Evolutionary conservation across 2,113 vertebrate genomes (phyloP), one percentile per base, ranked within the genome.

Genomic region (Caloenas nicobarica): DNA sequence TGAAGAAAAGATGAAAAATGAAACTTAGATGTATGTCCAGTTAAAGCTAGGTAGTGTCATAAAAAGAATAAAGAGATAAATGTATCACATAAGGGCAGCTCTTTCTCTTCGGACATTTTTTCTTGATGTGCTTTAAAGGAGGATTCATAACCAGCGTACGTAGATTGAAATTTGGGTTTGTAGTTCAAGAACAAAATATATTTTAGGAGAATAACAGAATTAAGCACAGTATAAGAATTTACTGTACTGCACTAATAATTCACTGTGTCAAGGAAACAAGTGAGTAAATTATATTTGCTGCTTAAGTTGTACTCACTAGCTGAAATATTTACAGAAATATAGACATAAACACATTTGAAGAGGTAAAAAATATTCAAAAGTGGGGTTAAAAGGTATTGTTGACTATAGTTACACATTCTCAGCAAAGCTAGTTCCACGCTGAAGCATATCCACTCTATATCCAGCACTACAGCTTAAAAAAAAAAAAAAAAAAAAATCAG

Each of bases 1-100:
- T 13, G 3, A 88, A 57, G 50, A 65, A 2, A 2, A 29, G 26
- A 34, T 0, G 0, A 58, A 19, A 89, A 40, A 58, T 5, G 0
- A 71, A 89, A 71, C 18, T 46, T 9, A 53, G 13, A 13, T 15
- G 18, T 17, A 40, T 11, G 23, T 57, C 21, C 51, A 71, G 28
- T 36, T 51, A 46, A 87, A 77, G 11, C 12, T 34, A 53, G 4
- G 15, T 25, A 46, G 16, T 53, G 31, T 21, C 8, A 36, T 48
- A 31, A 64, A 46, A 70, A 90, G 18, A 79, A 40, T 46, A 40
- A 51, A 86, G n/a, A 34, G 23, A 6, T 31, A 81, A 86, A 81
- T 44, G 4, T 23, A 36, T 53, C 34, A 57, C 26, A 18, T 33
- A 69, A 70, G 25, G 64, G 12, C 11, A 89, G 7, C 11, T 40